phyloP scores from a whole-genome alignment of 1,140 invertebrate species.

The Heliothis virescens region DNA sequence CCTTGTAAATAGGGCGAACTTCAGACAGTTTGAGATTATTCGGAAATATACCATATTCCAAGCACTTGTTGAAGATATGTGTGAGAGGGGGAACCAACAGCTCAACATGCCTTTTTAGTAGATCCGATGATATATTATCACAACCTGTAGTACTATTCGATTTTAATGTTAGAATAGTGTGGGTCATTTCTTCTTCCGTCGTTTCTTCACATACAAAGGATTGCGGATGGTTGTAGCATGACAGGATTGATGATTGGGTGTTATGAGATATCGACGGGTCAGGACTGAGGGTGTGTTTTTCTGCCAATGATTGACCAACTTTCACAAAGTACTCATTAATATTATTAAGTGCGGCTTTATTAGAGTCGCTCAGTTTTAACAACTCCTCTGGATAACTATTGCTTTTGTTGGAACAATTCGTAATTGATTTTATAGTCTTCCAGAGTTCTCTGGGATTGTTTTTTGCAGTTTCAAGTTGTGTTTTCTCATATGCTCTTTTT shows the following conservation, averaged over 20 bases:
- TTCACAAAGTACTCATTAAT: conserved; percentile 13
- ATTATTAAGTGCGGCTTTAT: conserved; percentile 2
- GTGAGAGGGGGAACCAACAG: not conserved
- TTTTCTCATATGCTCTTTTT: not conserved
- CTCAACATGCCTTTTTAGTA: not conserved
- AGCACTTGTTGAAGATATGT: not conserved
- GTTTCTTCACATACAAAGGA: conserved; percentile 6
- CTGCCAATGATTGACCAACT: conserved; percentile 2
- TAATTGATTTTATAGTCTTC: not conserved
- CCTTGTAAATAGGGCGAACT: conserved; percentile 2
- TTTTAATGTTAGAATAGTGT: not conserved
- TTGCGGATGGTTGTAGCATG: not conserved
- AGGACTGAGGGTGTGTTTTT: conserved; percentile 1
- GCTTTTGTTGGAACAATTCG: not conserved
- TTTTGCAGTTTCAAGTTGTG: not conserved
- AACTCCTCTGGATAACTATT: not conserved
- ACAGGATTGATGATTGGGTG: not conserved
- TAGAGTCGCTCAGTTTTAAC: conserved; percentile 4
- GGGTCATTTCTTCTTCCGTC: conserved; percentile 4
- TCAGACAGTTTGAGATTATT: conserved; percentile 9
- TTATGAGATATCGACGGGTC: not conserved
- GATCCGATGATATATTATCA: conserved; percentile 1
- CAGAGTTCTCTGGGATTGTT: not conserved
- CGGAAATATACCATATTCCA: conserved; percentile 6
- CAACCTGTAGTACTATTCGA: not conserved